Evolutionary conservation across 2,888 invertebrate genomes (phyloP).

Genomic region (Papilio protenor): DNA sequence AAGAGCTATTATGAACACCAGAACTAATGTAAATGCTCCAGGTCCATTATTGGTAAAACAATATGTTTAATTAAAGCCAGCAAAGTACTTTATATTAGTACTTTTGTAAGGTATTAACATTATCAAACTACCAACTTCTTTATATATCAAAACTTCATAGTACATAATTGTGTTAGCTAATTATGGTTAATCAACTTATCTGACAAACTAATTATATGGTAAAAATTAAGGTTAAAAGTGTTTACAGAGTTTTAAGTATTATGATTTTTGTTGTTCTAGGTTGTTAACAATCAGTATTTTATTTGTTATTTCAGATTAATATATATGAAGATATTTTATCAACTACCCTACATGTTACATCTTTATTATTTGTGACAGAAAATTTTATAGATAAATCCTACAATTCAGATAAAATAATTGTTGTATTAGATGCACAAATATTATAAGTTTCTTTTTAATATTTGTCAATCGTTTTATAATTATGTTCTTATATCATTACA

Average conservation of each 20-base stretch:
- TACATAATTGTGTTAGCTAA: slow-evolving; percentile 22
- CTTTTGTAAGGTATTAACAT: slow-evolving; percentile 3
- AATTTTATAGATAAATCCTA: slow-evolving; percentile 19
- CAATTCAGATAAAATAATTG: slow-evolving; percentile 38
- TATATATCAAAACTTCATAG: slow-evolving; percentile 1
- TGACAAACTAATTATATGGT: slow-evolving; percentile 58
- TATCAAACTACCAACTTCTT: neutral
- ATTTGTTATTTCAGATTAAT: slow-evolving; percentile 37
- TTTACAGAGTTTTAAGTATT: slow-evolving; percentile 28
- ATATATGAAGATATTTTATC: slow-evolving; percentile 23
- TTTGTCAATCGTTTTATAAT: slow-evolving; percentile 40
- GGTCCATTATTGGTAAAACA: slow-evolving; percentile 30
- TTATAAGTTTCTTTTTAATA: slow-evolving; percentile 46
- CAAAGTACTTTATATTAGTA: slow-evolving; percentile 9
- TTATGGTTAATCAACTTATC: slow-evolving; percentile 11
- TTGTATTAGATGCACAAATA: slow-evolving; percentile 57
- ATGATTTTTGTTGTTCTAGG: slow-evolving; percentile 30
- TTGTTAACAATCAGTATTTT: slow-evolving; percentile 38
- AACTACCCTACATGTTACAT: slow-evolving; percentile 12
- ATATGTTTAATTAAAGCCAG: slow-evolving; percentile 30
- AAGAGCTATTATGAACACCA: slow-evolving; percentile 17
- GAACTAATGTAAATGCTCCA: slow-evolving; percentile 28
- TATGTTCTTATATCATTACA: slow-evolving; percentile 48
- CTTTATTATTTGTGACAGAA: slow-evolving; percentile 14
- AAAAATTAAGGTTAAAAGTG: slow-evolving; percentile 51